Base-by-base conservation (phyloP, 2,797 vertebrate species). In the Phataginus tricuspis region DNA sequence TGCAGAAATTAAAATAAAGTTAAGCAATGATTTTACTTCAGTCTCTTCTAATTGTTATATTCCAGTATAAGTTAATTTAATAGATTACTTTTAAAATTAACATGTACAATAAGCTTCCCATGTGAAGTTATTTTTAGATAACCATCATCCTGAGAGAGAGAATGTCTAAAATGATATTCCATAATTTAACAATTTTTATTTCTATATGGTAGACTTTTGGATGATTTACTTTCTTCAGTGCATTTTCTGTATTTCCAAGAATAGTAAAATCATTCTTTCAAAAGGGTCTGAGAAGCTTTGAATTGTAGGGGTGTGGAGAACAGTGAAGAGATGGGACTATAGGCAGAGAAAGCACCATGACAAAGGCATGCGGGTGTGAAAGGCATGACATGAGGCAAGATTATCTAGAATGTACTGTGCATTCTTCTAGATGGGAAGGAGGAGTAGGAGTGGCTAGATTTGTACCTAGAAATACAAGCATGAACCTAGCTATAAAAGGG, bases 1-100 rank as follows among this genome's bases (percentile, higher is more conserved):
- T 88, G n/a, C 90, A 86, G 37, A 91, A 91, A 84, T 86, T 93
- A 39, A 80, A 61, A 72, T 90, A n/a, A 75, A 79, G n/a, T 71
- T 92, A 94, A 92, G 18, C 63, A 37, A n/a, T 78, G 64, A 53
- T 80, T 88, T 93, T 91, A 96, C 31, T 80, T 85, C 7, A 84
- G 15, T 84, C 8, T 92, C 15, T 71, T 92, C 57, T 94, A 68
- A 59, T 87, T 83, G 42, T 90, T 87, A 90, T 74, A 94, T 90
- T 77, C 51, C 64, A 79, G 13, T 49, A n/a, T 31, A 91, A 51
- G 55, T 82, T 75, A 80, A 87, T 92, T 82, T 90, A 64, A 83
- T 63, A 83, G 45, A 37, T 85, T 84, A 74, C 53, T 61, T 18
- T 92, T 96, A 78, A 77, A 96, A 75, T 77, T 74, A 85, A 53